A percentile compares a stretch with the other conserved stretches of the same genome.
These are phyloP conservation scores for Mesochorus sp. DNA, from an alignment of 2,888 invertebrate genomes.

Conservation along the genomic window DNA sequence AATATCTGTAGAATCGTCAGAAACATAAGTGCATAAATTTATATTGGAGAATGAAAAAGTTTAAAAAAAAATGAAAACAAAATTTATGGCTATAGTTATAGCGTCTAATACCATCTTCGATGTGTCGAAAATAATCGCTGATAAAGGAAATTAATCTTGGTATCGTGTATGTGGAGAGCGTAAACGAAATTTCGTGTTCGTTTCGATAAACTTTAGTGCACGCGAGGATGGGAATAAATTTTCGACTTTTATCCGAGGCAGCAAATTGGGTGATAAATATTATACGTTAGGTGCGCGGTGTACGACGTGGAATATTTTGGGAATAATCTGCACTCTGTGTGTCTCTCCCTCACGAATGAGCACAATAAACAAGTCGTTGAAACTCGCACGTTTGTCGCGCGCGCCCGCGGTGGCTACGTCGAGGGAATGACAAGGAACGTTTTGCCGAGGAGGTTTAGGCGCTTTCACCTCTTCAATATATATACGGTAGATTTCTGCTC, in stretches of 20 bases:
- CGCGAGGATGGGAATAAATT: background rate
- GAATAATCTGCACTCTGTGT: conserved; percentile 19
- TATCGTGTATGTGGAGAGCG: too few species aligned
- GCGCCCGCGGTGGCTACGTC: background rate
- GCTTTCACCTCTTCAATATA: too few species aligned
- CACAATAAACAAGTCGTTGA: conserved; percentile 47
- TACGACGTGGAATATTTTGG: conserved; percentile 14
- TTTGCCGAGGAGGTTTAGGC: conserved; percentile 7
- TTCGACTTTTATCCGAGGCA: background rate
- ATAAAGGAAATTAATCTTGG: too few species aligned
- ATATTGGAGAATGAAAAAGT: too few species aligned
- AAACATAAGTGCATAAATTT: too few species aligned
- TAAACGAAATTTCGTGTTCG: too few species aligned
- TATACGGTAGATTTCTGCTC: conserved; percentile 21
- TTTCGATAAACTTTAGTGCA: too few species aligned
- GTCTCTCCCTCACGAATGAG: conserved; percentile 1
- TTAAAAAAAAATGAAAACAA: too few species aligned
- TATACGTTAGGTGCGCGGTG: background rate
- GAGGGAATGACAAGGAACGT: conserved; percentile 26
- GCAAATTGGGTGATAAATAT: background rate
- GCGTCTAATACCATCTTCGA: too few species aligned
- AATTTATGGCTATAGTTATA: too few species aligned
- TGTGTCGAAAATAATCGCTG: too few species aligned
- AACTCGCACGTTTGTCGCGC: conserved; percentile 29
- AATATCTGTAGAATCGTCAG: too few species aligned